Percentiles rank a stretch among this genome's conserved stretches.
Conservation (phyloP, 2,797 vertebrate species). For the Sebastes cheni region DNA sequence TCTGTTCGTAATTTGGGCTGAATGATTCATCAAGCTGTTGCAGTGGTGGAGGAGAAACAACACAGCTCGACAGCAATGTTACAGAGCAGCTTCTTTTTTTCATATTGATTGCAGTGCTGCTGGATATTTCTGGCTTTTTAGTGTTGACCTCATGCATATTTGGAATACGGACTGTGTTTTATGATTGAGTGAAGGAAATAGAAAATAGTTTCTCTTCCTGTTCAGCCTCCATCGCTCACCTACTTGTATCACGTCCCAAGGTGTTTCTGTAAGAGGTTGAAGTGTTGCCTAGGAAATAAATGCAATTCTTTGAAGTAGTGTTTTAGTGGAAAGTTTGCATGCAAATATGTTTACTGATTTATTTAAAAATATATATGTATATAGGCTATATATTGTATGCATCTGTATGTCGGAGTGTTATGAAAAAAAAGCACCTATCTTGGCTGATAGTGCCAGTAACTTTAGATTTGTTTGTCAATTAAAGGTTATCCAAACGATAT, state of each 20-base stretch:
- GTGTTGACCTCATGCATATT: conserved; percentile 19
- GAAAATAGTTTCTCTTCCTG: not conserved
- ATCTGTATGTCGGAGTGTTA: not conserved
- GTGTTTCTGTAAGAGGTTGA: not conserved
- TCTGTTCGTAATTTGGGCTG: conserved; percentile 12
- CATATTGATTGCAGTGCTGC: conserved; percentile 2
- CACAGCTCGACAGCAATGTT: not conserved
- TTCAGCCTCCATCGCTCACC: not conserved
- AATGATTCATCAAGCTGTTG: conserved; percentile 20
- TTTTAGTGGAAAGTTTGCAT: not conserved
- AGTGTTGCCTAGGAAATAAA: not conserved
- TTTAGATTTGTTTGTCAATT: not conserved
- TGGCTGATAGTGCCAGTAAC: not conserved
- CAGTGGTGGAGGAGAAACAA: not conserved
- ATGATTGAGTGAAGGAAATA: not conserved
- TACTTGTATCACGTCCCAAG: not conserved
- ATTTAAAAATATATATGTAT: too few relatives aligned
- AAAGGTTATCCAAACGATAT: too few relatives aligned
- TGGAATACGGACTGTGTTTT: not conserved
- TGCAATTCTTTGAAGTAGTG: not conserved
- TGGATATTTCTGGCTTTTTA: conserved; percentile 1
- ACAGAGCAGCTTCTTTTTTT: not conserved
- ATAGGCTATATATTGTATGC: not conserved
- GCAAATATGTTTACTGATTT: not conserved
- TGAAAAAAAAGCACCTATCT: too few relatives aligned